Evolutionary conservation across 2,888 invertebrate species (phyloP).

Genomic region (Crematogaster levior): DNA sequence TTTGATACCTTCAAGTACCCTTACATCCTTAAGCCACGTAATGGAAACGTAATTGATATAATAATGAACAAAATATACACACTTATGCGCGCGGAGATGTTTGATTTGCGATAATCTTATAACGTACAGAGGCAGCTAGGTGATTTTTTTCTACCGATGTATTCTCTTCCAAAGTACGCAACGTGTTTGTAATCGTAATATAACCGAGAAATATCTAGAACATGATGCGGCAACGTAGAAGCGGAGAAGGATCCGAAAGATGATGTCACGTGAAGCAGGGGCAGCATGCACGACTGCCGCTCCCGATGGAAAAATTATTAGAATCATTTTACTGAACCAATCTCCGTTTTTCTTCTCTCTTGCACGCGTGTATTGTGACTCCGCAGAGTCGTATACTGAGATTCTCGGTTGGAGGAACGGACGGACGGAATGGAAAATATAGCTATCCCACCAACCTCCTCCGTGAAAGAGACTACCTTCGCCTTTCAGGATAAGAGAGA

Average conservation of each 20-base stretch:
- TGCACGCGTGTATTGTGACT: slow-evolving; percentile 60
- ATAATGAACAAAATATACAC: slow-evolving; percentile 26
- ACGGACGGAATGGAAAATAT: slow-evolving; percentile 74
- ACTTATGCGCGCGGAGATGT: not conserved
- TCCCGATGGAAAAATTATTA: slow-evolving; percentile 85
- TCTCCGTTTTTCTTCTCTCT: slow-evolving; percentile 32
- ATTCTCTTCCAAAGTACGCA: not conserved
- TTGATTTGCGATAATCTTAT: not conserved
- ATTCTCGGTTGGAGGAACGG: slow-evolving; percentile 47
- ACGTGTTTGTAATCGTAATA: slow-evolving; percentile 23
- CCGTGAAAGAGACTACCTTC: slow-evolving; percentile 60
- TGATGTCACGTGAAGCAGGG: slow-evolving; percentile 70
- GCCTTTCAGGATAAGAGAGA: slow-evolving; percentile 73
- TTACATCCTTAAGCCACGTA: slow-evolving; percentile 11
- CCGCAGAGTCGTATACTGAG: slow-evolving; percentile 54
- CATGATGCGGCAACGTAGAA: not conserved
- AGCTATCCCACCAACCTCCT: slow-evolving; percentile 64
- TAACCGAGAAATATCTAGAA: slow-evolving; percentile 17
- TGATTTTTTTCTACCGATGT: slow-evolving; percentile 2
- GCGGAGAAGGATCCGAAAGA: slow-evolving; percentile 29
- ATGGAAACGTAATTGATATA: slow-evolving; percentile 47
- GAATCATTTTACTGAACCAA: slow-evolving; percentile 83
- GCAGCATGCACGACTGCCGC: slow-evolving; percentile 84
- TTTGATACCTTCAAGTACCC: slow-evolving; percentile 19
- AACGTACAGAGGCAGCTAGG: too few species aligned